Evolutionary conservation across 2,888 invertebrate species (phyloP).

Genomic region (Lasioglossum zephyrum): DNA sequence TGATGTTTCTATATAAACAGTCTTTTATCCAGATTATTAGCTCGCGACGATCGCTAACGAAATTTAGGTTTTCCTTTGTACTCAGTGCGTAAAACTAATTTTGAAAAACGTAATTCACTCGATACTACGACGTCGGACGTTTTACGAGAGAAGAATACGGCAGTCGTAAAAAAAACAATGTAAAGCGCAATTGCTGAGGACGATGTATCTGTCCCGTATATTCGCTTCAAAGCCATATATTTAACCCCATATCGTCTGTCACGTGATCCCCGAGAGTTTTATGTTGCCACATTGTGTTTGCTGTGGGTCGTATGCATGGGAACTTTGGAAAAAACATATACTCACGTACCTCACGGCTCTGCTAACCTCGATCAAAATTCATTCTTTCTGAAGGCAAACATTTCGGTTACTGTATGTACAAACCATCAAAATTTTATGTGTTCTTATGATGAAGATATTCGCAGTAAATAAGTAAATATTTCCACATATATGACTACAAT

Average conservation of each 20-base stretch:
- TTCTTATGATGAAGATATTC: not conserved
- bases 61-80: not conserved
- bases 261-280: slow-evolving; percentile 59
- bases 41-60: no score
- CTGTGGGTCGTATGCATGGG: slow-evolving; percentile 64
- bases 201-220: slow-evolving; percentile 74
- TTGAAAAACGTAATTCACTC: slow-evolving; percentile 7
- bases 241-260: slow-evolving; percentile 57
- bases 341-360: slow-evolving; percentile 47
- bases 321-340: slow-evolving; percentile 62
- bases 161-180: not conserved
- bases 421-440: not conserved
- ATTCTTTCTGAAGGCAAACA: slow-evolving; percentile 25
- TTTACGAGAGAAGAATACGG: not conserved
- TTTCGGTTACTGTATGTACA: not conserved
- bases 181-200: slow-evolving; percentile 52
- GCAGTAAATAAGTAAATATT: not conserved
- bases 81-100: slow-evolving; percentile 12
- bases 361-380: slow-evolving; percentile 24
- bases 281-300: slow-evolving; percentile 55
- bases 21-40: no score
- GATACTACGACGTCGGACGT: not conserved
- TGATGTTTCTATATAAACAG: no score
- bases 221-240: slow-evolving; percentile 61
- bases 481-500: not conserved